Evolutionary conservation across 1,140 invertebrate genomes (phyloP), one percentile per base, ranked within the genome.

Genomic region (Lepidurus packardi): DNA sequence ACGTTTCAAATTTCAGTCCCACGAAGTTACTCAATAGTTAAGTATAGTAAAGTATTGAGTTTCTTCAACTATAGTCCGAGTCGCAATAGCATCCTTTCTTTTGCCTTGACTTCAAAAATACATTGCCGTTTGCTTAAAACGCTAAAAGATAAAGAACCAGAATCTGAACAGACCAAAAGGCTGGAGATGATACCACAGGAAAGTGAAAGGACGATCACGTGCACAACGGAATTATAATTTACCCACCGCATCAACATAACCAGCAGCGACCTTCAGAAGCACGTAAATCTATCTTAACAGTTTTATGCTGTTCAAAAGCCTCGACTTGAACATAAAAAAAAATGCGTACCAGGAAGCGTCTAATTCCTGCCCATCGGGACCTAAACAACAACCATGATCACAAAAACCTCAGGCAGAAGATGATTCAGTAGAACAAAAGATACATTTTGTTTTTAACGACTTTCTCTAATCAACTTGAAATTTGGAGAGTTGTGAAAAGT

Each of bases 201-300:
- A 65, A 65, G 53, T 65, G 53, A 65, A 65, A 65, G 53, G 53
- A 65, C 16, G 53, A 65, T 21, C 53, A 65, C 53, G 53, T 65
- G 53, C 53, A 65, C 53, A 65, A n/a, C 53, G 9, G 53, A 11
- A 65, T 65, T 47, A 47, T 47, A 47, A 47, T 47, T 47, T 47
- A n/a, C 7, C 13, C 34, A 34, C 34, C 34, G 2, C 34, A n/a
- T 65, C 13, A 65, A 65, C 16, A 65, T 65, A 65, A 65, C 1
- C 53, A 65, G 13, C 53, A 65, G 13, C 53, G 53, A 65, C 53
- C 53, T 65, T 65, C 53, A 65, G 53, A 8, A 21, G 16, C 21
- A 65, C 21, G 53, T 21, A 21, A 9, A 34, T 34, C 2, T 34
- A 34, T 2, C 34, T 34, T 34, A 34, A 34, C 34, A 34, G 34